Base-by-base conservation (phyloP, 2,888 invertebrate genomes). In the Pheosia tremula region DNA sequence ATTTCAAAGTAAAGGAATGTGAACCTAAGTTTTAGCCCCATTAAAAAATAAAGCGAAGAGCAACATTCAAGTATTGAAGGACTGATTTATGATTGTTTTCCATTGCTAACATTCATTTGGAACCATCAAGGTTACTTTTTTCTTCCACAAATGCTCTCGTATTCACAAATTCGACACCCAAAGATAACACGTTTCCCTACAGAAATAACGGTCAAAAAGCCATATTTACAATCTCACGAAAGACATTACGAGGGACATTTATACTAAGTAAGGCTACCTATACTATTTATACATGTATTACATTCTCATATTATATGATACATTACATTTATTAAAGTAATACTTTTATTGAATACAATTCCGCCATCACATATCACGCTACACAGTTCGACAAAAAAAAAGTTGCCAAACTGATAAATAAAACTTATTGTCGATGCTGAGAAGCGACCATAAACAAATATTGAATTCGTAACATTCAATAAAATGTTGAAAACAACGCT, bases 281-380 rank as follows among this genome's bases (percentile, higher is more conserved):
- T 71, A 67, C 66, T 76, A 78, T 82, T 79, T 85, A 77, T 80
- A 85, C 81, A 84, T 62, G 71, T 72, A 76, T 79, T 80, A 85
- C 81, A 83, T 73, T 65, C 66, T 66, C 76, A 75, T 71, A 72
- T 76, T 71, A 71, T 76, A 80, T 79, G 63, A 71, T 80, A 82
- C 77, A 81, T 70, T 74, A 80, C 69, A 69, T 77, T 73, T 69
- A 68, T 73, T 72, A 87, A 87, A 86, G 76, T 90, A 91, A 91
- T 91, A 91, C 91, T 91, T 89, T 85, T 74, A 83, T 85, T 85
- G 82, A 90, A 90, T 90, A 91, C 89, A 80, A 80, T 79, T 76
- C 78, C 76, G 66, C 68, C 67, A 65, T 58, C 58, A 47, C 61
- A 55, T 57, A 61, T 59, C 65, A 67, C 62, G 66, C 71, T 69